These are phyloP conservation scores for Sipunculus nudus DNA, from an alignment of 2,888 invertebrate genomes.

Conservation along the genomic window DNA sequence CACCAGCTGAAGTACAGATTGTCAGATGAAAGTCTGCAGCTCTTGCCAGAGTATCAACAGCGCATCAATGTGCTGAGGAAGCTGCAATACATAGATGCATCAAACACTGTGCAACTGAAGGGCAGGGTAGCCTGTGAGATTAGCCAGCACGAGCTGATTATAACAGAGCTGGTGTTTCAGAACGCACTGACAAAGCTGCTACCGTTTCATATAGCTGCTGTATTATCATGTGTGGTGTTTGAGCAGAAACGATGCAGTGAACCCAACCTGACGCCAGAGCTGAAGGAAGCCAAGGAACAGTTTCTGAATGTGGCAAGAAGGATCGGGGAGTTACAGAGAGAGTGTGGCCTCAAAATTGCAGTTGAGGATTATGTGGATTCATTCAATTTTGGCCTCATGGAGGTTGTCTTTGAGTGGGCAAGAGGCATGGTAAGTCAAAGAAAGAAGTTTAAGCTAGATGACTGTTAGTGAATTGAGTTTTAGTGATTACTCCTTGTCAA, in stretches of 20 bases:
- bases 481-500: too few species aligned
- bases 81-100: conserved; percentile 80
- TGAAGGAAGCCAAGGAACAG: conserved; percentile 76
- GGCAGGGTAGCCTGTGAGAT: conserved; percentile 88
- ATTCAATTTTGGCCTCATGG: conserved; percentile 89
- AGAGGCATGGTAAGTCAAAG: conserved; percentile 76
- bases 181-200: conserved; percentile 86
- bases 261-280: conserved; percentile 72
- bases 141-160: conserved; percentile 82
- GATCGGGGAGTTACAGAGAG: conserved; percentile 75
- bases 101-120: conserved; percentile 73
- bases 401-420: conserved; percentile 97
- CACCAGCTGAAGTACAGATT: conserved; percentile 79
- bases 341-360: conserved; percentile 71
- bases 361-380: conserved; percentile 72
- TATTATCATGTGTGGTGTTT: conserved; percentile 92
- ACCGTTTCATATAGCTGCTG: conserved; percentile 91
- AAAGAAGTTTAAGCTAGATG: too few species aligned
- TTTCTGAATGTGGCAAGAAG: conserved; percentile 77
- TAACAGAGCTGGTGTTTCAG: conserved; percentile 92
- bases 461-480: too few species aligned
- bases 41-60: conserved; percentile 90
- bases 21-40: conserved; percentile 83
- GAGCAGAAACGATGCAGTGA: conserved; percentile 74
- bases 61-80: conserved; percentile 72